Percentiles rank a stretch among this genome's conserved stretches.
phyloP scores from a whole-genome alignment of 2,888 invertebrate genomes.

The Hirtodrosophila alboralis region DNA sequence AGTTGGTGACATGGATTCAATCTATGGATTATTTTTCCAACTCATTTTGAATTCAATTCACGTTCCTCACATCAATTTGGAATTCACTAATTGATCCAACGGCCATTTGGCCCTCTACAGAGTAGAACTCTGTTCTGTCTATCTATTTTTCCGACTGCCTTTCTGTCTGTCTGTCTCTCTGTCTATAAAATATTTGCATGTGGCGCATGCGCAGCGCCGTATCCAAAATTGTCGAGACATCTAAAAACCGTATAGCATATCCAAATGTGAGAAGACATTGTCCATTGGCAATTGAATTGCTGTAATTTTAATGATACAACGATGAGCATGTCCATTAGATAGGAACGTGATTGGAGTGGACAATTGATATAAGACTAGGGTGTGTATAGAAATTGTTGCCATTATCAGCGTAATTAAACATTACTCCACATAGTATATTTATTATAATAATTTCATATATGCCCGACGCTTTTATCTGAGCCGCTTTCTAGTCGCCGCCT shows the following conservation, averaged over 20 bases:
- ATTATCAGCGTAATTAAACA: constrained; percentile 13
- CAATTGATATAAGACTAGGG: constrained; percentile 8
- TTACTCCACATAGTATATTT: constrained; percentile 22
- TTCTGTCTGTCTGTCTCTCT: too few species aligned
- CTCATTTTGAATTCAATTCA: constrained; percentile 31
- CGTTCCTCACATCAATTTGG: constrained; percentile 9
- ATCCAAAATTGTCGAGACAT: constrained; percentile 8
- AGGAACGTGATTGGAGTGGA: constrained; percentile 25
- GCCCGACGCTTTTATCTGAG: constrained; percentile 25
- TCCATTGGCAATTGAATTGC: constrained; percentile 5
- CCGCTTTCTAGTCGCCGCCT: constrained; percentile 9
- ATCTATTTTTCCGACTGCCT: too few species aligned
- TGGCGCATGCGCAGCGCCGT: constrained; percentile 43
- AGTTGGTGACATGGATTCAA: too few species aligned
- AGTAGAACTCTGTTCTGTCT: too few species aligned
- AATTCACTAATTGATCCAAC: constrained; percentile 13
- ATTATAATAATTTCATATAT: constrained; percentile 8
- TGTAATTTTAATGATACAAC: constrained; percentile 23
- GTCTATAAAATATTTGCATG: not conserved
- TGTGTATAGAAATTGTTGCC: constrained; percentile 4
- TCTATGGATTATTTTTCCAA: too few species aligned
- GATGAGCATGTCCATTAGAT: constrained; percentile 18
- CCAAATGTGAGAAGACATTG: not conserved
- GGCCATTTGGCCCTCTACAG: not conserved
- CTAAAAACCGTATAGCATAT: not conserved